Evolutionary conservation across 1,140 invertebrate genomes (phyloP), one percentile per base, ranked within the genome.

Genomic region (Chironomus tepperi): DNA sequence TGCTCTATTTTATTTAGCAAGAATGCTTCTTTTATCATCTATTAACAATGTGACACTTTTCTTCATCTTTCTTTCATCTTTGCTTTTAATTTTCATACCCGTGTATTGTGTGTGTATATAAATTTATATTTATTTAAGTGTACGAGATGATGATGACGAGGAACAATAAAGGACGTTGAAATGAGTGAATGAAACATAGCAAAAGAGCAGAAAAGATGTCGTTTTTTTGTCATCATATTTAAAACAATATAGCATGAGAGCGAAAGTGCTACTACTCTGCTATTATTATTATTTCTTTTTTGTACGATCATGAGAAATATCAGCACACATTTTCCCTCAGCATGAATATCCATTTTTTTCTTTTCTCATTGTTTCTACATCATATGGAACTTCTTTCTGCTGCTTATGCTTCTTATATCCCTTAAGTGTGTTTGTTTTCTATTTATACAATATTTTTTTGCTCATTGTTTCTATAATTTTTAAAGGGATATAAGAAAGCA

Each of bases 11-110:
- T 34, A 34, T 34, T 34, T 34, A 34, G 24, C 24, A 57, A 57
- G n/a, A 57, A 57, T 57, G 47, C n/a, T 57, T 57, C 47, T 15
- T 57, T 57, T 57, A 34, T 34, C 47, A 57, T 57, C 47, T n/a
- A 57, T 57, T 57, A 57, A 57, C 47, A 57, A 57, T n/a, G 47
- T 57, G 47, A 57, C 47, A 57, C 47, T 57, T 57, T 57, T 57
- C 12, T 57, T 57, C 47, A 57, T 57, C 47, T 57, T 34, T 12
- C 47, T 57, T 57, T 57, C n/a, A 57, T 57, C 47, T 57, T 57
- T 34, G 12, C 12, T 57, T 57, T 57, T 57, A 57, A 57, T 57
- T 34, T 57, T 15, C 47, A 57, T 12, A 3, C 47, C 47, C 12
- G n/a, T 57, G 47, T 57, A 57, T 34, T 34, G 24, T 34, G 24